A percentile compares a stretch with the other conserved stretches of the same genome.
Evolutionary conservation across 1,140 invertebrate genomes (phyloP).

Genomic region (Drosophila ironensis): DNA sequence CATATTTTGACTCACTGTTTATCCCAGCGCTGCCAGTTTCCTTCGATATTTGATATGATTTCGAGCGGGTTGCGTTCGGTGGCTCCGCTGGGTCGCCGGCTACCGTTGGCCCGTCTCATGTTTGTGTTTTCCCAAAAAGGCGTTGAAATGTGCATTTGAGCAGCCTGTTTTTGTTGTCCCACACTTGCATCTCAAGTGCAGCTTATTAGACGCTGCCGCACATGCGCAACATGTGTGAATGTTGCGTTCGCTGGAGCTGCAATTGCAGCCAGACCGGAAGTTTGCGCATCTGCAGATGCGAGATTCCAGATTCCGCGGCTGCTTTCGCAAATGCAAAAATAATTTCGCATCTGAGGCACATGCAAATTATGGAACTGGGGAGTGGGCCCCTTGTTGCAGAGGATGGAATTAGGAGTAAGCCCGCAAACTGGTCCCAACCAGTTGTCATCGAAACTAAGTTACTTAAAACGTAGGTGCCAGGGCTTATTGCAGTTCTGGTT

Average conservation of each 20-base stretch:
- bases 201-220: slow-evolving; percentile 26
- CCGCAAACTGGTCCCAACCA: slow-evolving; percentile 15
- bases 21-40: slow-evolving; percentile 24
- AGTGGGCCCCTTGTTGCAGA: neutral
- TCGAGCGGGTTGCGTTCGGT: slow-evolving; percentile 30
- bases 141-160: slow-evolving; percentile 55
- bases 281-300: slow-evolving; percentile 30
- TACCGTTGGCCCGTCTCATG: slow-evolving; percentile 10
- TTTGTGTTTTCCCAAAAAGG: slow-evolving; percentile 39
- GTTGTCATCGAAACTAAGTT: slow-evolving; percentile 12
- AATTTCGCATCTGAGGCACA: slow-evolving; percentile 16
- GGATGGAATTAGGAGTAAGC: slow-evolving; percentile 4
- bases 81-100: neutral
- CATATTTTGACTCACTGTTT: slow-evolving; percentile 41
- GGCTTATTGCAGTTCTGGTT: slow-evolving; percentile 2
- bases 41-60: slow-evolving; percentile 62
- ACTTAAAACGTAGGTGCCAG: slow-evolving; percentile 25
- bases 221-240: slow-evolving; percentile 56
- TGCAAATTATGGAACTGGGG: slow-evolving; percentile 38
- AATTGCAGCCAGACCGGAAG: slow-evolving; percentile 50
- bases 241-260: slow-evolving; percentile 14
- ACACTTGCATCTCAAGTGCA: slow-evolving; percentile 37
- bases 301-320: slow-evolving; percentile 14
- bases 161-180: slow-evolving; percentile 20
- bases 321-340: slow-evolving; percentile 36